Percentiles rank a stretch among this genome's conserved stretches.
Evolutionary conservation across 2,113 vertebrate genomes (phyloP).

Genomic region (Seriola quinqueradiata): DNA sequence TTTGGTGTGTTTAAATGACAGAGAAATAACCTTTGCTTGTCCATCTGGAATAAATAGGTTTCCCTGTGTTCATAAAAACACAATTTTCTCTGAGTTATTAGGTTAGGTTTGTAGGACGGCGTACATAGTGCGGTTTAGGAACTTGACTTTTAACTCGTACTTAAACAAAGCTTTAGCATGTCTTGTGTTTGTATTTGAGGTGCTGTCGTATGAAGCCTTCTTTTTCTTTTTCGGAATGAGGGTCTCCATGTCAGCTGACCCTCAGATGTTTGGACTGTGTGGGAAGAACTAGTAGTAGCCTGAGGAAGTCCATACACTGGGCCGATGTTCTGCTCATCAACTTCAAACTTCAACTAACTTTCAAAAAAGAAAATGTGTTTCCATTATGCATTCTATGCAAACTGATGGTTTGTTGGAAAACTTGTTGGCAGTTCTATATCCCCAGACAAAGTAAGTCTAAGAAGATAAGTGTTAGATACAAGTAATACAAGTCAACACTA

Average conservation of each 20-base stretch:
- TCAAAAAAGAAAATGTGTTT: background rate
- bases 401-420: background rate
- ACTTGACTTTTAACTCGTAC: slow-evolving; percentile 37
- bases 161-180: background rate
- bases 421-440: background rate
- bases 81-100: slow-evolving; percentile 55
- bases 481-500: too few relatives aligned
- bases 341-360: background rate
- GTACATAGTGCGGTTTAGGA: slow-evolving; percentile 21
- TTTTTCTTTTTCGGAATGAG: slow-evolving; percentile 20
- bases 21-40: slow-evolving; percentile 55
- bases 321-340: background rate
- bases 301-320: background rate
- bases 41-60: slow-evolving; percentile 59
- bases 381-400: background rate
- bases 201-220: slow-evolving; percentile 17
- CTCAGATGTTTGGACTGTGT: slow-evolving; percentile 23
- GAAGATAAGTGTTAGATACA: too few relatives aligned
- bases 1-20: slow-evolving; percentile 62
- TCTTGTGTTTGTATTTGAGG: slow-evolving; percentile 2
- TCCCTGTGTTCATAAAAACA: slow-evolving; percentile 67
- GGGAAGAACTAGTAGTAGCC: background rate
- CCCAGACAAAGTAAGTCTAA: background rate
- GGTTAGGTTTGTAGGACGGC: slow-evolving; percentile 15
- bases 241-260: background rate